Evolutionary conservation across 2,888 invertebrate genomes (phyloP), one percentile per base, ranked within the genome.

Genomic region (Trisateles emortualis): DNA sequence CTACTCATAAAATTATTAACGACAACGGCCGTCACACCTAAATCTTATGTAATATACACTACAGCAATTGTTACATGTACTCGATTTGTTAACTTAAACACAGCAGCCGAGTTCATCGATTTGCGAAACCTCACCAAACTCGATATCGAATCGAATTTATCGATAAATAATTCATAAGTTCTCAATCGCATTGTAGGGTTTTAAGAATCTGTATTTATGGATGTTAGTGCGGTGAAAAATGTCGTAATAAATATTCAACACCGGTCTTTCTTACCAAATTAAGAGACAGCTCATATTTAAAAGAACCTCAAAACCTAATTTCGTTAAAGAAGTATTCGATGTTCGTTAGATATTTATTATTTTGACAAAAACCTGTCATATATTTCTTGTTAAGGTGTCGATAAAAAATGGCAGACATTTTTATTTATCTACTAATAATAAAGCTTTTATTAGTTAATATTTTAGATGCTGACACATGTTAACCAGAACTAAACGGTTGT

Each of bases 41-140:
- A 41, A 22, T 19, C 16, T 26, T 35, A 41, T 19, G 35, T 29
- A 41, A 49, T 11, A 41, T 11, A 33, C 26, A 26, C 6, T 33
- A 41, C 24, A 26, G n/a, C 16, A 36, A 14, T 33, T 14, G 11
- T 39, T 39, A 17, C 17, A 53, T 40, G 16, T 33, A 44, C 40
- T 52, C 49, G 52, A 54, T 64, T 67, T 59, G 52, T 59, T 55
- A 60, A 54, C 42, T 55, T 58, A 36, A 44, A 47, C 70, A 81
- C 79, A 76, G 81, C 70, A 78, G 51, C 72, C 78, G 68, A 78
- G 71, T 77, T 76, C 82, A 87, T 88, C 84, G 80, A 79, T 84
- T 88, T 84, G 81, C 84, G 84, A 87, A 86, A 90, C 88, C 84
- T 81, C 80, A 76, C 84, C 84, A 83, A 88, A 88, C 85, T 73